Evolutionary conservation across 2,797 vertebrate genomes (phyloP).

Genomic region (Gambelia wislizenii): DNA sequence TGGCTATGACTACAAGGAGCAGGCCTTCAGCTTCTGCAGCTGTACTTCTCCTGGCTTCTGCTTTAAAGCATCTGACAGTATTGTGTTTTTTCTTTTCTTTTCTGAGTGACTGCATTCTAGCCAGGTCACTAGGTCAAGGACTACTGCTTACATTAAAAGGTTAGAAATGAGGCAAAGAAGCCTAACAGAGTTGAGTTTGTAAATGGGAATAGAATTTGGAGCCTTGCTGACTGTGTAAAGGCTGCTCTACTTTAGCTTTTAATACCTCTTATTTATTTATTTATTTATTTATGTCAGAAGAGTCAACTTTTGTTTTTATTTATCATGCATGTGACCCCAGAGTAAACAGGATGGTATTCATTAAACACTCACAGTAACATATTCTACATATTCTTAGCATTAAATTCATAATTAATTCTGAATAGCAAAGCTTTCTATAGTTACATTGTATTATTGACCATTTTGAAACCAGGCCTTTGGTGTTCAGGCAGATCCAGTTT

Average conservation of each 20-base stretch:
- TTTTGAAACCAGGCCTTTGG: neutral
- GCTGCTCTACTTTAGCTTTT: neutral
- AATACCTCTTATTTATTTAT: neutral
- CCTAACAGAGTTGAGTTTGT: neutral
- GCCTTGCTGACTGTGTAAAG: neutral
- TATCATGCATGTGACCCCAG: neutral
- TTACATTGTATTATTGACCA: neutral
- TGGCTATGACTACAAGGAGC: neutral
- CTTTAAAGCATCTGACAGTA: slow-evolving; percentile 19
- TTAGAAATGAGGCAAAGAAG: neutral
- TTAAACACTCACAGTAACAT: neutral
- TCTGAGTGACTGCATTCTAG: slow-evolving; percentile 7
- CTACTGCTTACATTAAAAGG: neutral
- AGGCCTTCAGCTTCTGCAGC: neutral
- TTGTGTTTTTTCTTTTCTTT: too few species aligned
- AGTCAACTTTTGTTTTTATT: neutral
- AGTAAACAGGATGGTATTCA: neutral
- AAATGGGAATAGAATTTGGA: neutral
- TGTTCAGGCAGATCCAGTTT: neutral
- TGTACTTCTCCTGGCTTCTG: slow-evolving; percentile 3
- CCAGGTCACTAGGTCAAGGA: neutral
- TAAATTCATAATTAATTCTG: neutral
- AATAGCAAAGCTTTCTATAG: neutral
- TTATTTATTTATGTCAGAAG: neutral
- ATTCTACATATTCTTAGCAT: neutral